Base-by-base conservation (phyloP, 2,113 vertebrate genomes). In the Gobio gobio region DNA sequence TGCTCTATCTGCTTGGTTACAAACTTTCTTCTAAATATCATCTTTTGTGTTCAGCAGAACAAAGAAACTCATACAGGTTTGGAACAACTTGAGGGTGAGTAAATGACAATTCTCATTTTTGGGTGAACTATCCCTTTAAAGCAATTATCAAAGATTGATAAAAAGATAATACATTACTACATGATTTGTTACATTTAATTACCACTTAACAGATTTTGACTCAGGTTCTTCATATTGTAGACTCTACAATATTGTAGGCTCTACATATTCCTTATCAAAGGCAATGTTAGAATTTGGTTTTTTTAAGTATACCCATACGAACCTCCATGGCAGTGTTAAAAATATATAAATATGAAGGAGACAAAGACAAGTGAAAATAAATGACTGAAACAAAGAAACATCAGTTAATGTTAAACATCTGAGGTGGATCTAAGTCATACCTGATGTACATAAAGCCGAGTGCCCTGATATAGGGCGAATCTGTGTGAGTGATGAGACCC, bases 371-470 rank as follows among this genome's bases (percentile, higher is more conserved):
- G 16, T 45, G 36, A 72, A 56, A 56, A 8, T 8, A 20, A 56
- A 56, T 4, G 12, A 22, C 36, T 43, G 4, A 43, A 70, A 40
- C 24, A 64, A 61, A 24, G 58, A 14, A 9, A 66, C 6, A 29
- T 33, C 16, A 33, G 26, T 3, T 36, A 9, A 68, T 22, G 33
- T 68, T 10, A 68, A 20, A 33, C 5, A 10, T 64, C 54, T 22
- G 18, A 56, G 54, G 18, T 56, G 54, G 54, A 56, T 56, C 12
- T 0, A 78, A 85, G 3, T 45, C 91, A 88, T 91, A 99, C 98
- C 98, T 95, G 96, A 99, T 99, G 93, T 99, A 99, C 98, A 99
- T 99, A 96, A 99, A 99, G 94, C 98, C 98, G 90, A 99, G 97
- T 73, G 97, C 97, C 93, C 98, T 95, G 93, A 99, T 99, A 93